Evolutionary conservation across 2,113 vertebrate genomes (phyloP).

Genomic region (Crotophaga sulcirostris): DNA sequence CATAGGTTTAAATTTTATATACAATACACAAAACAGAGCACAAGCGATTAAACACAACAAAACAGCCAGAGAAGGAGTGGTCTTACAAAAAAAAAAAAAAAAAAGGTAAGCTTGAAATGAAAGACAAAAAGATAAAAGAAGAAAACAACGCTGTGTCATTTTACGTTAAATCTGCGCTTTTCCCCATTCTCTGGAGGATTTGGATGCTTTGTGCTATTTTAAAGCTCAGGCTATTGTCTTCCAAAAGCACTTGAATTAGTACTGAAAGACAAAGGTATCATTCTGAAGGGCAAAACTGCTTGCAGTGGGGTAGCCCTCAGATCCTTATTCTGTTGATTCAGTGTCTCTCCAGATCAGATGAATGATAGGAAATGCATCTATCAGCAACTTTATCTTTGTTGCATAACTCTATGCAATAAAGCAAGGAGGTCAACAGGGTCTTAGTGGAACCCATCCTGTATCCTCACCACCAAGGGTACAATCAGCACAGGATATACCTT

Average conservation of each 20-base stretch:
- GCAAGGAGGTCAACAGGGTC: not conserved
- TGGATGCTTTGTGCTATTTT: conserved; percentile 42
- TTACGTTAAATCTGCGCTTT: not conserved
- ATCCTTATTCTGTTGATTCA: conserved; percentile 67
- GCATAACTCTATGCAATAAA: not conserved
- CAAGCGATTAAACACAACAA: not conserved
- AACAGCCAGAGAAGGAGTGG: not conserved
- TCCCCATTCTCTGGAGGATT: not conserved
- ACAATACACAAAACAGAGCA: not conserved
- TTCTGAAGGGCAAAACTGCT: not conserved
- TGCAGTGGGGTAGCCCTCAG: not conserved
- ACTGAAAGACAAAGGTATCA: conserved; percentile 62
- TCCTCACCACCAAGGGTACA: not conserved
- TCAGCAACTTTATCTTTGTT: conserved; percentile 42
- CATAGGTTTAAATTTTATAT: not conserved
- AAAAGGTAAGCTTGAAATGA: not conserved
- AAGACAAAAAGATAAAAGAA: not conserved
- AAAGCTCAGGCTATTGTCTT: conserved; percentile 37
- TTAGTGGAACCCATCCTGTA: not conserved
- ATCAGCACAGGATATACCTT: not conserved
- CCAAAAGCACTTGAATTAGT: conserved; percentile 35
- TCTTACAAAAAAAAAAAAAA: not conserved
- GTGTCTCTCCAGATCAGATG: conserved; percentile 49
- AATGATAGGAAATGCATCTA: not conserved
- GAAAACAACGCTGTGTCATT: not conserved